Percentiles rank a stretch among this genome's conserved stretches.
Evolutionary conservation across 2,113 vertebrate species (phyloP).

Genomic region (Lethenteron camtschaticum): DNA sequence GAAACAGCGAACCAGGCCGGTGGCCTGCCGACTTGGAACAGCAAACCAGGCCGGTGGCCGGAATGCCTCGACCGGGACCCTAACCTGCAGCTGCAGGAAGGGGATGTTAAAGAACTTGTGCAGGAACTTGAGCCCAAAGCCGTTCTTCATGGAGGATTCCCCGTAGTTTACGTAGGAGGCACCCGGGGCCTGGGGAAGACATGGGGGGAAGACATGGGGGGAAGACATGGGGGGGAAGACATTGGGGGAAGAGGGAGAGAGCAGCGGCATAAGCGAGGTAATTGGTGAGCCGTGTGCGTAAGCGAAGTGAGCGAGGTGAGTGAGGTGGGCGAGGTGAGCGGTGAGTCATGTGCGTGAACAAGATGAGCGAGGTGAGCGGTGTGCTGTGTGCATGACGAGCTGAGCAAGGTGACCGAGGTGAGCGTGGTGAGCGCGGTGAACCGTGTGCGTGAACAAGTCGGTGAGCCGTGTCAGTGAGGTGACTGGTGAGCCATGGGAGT

Average conservation of each 20-base stretch:
- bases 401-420: too few species aligned
- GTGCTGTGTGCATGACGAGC: accelerated
- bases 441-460: too few species aligned
- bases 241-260: background rate
- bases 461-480: too few species aligned
- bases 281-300: background rate
- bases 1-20: too few species aligned
- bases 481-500: too few species aligned
- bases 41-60: too few species aligned
- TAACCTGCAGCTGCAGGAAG: conserved; percentile 84
- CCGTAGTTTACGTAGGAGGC: conserved; percentile 88
- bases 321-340: background rate
- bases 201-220: conserved; percentile 6
- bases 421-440: too few species aligned
- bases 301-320: background rate
- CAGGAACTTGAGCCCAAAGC: conserved; percentile 83
- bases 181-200: conserved; percentile 43
- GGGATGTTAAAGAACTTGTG: conserved; percentile 98
- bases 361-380: background rate
- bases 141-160: conserved; percentile 95
- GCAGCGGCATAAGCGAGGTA: background rate
- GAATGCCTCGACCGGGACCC: too few species aligned
- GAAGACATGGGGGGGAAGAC: background rate
- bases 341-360: background rate
- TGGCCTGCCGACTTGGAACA: too few species aligned